Evolutionary conservation across 2,888 invertebrate genomes (phyloP), one percentile per base, ranked within the genome.

Genomic region (Idaea straminata): DNA sequence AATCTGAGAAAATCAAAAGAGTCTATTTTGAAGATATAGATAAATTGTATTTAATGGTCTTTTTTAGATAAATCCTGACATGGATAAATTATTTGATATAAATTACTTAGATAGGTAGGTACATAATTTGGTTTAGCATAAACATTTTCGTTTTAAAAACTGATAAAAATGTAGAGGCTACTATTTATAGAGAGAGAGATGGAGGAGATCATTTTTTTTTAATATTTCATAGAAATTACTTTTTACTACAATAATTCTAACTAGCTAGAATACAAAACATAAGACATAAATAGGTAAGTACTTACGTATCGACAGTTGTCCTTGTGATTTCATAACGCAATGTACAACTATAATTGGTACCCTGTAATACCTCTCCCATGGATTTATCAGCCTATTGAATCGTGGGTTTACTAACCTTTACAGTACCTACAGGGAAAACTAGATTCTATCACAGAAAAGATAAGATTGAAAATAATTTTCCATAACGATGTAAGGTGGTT

Each of bases 331-430:
- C 78, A 78, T 79, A 82, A 78, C 74, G 68, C 67, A 57, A 83
- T 80, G 79, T 77, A 73, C 47, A 47, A 47, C 47, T 47, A 47
- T 47, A 47, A 77, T 72, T 71, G 74, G 76, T 69, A 75, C 74
- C 71, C 47, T 79, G 79, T 82, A 77, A 79, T 78, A 79, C 77
- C 77, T 82, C 82, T 82, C 78, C 75, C 72, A 71, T 69, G 75
- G 70, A 78, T 79, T 81, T 83, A 83, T 82, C 78, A 75, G 74
- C 76, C 76, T 74, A 76, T 78, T 75, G 75, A 74, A 77, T 80
- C 72, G 73, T 73, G 72, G 71, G 74, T 75, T 75, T 70, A 66
- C 70, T 61, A 74, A 71, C 62, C 61, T 66, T 64, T 70, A 4
- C 25, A 62, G 65, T 63, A 10, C 35, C 16, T 3, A 5, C 64